Conservation (phyloP, 2,888 invertebrate genomes). For the Galerucella calmariensis region DNA sequence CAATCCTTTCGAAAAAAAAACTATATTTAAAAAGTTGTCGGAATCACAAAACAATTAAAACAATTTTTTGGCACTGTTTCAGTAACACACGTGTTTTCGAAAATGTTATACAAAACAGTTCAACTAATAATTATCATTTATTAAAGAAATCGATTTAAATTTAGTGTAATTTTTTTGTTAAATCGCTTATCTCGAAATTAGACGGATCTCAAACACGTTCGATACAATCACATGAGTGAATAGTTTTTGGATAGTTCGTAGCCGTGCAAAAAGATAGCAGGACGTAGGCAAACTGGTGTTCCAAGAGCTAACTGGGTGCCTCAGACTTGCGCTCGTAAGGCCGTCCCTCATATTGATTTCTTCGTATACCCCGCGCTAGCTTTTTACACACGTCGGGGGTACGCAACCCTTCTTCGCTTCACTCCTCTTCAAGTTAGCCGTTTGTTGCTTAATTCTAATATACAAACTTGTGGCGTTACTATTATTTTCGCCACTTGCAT, state of each 20-base stretch:
- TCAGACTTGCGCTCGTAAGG: conserved; percentile 65
- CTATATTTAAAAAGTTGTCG: conserved; percentile 19
- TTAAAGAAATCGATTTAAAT: background rate
- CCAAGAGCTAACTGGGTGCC: conserved; percentile 66
- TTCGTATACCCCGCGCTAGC: conserved; percentile 54
- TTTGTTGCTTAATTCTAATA: conserved; percentile 51
- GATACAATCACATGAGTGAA: conserved; percentile 17
- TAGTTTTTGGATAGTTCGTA: conserved; percentile 19
- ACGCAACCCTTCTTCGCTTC: conserved; percentile 17
- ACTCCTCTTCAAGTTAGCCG: conserved; percentile 39
- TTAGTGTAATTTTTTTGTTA: background rate
- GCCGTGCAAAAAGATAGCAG: conserved; percentile 58
- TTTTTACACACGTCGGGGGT: conserved; percentile 45
- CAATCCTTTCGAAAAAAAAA: conserved; percentile 23
- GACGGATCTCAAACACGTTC: conserved; percentile 18
- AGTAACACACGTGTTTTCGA: conserved; percentile 13
- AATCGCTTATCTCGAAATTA: conserved; percentile 5
- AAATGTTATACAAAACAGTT: conserved; percentile 1
- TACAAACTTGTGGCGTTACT: conserved; percentile 40
- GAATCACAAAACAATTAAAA: conserved; percentile 16
- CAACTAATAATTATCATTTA: background rate
- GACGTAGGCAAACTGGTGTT: conserved; percentile 70
- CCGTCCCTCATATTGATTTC: conserved; percentile 65
- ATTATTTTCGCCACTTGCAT: conserved; percentile 19
- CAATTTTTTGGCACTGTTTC: conserved; percentile 31